phyloP scores from a whole-genome alignment of 1,140 invertebrate genomes.

The Leptoteleia sp. region DNA sequence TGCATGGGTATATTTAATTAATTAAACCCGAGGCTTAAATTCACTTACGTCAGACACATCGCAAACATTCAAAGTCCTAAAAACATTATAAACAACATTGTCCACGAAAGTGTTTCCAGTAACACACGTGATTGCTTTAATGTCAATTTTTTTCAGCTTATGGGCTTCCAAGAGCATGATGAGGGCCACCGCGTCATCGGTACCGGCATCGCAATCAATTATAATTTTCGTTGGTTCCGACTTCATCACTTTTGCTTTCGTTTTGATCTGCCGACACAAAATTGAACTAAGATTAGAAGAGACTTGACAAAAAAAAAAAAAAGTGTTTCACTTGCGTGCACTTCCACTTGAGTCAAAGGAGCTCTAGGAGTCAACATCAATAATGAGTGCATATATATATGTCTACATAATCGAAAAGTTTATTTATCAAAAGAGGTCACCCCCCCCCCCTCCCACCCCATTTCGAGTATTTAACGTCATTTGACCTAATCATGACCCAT shows the following conservation, averaged over 20 bases:
- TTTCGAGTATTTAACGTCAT: constrained; percentile 34
- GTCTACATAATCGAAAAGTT: constrained; percentile 35
- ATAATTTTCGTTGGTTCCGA: constrained; percentile 79
- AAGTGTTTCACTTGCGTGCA: background rate
- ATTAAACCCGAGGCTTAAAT: too few relatives aligned
- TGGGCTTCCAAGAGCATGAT: constrained; percentile 83
- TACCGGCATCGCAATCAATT: constrained; percentile 84
- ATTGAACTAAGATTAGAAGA: too few relatives aligned
- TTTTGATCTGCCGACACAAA: too few relatives aligned
- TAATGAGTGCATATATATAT: too few relatives aligned
- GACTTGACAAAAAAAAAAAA: background rate
- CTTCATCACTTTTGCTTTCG: constrained; percentile 38
- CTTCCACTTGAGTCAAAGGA: constrained; percentile 4
- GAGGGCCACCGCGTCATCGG: constrained; percentile 85
- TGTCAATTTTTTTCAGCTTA: constrained; percentile 76
- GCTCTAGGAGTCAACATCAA: too few relatives aligned
- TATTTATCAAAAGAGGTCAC: constrained; percentile 55
- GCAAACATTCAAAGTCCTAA: constrained; percentile 82
- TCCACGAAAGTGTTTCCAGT: constrained; percentile 84
- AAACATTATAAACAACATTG: constrained; percentile 84
- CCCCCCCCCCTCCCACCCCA: background rate
- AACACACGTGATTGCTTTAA: constrained; percentile 85
- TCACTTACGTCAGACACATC: constrained; percentile 81
- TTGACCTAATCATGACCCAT: constrained; percentile 52
- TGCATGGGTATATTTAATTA: too few relatives aligned